Percentiles rank a stretch among this genome's conserved stretches.
These are phyloP conservation scores for Eupithecia vulgata DNA, from an alignment of 2,888 invertebrate species.

Conservation along the genomic window DNA sequence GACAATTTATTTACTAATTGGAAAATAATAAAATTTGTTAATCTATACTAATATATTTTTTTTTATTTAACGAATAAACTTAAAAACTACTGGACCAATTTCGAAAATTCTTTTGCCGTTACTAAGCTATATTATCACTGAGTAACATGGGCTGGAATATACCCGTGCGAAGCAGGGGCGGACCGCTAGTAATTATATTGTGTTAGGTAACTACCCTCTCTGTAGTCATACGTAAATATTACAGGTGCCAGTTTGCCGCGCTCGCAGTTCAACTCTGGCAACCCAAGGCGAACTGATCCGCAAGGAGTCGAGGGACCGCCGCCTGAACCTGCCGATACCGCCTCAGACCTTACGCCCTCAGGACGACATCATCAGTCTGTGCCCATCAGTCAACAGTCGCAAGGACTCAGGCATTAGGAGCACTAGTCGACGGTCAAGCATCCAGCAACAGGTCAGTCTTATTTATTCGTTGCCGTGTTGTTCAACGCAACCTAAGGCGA, in stretches of 20 bases:
- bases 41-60: too few species aligned
- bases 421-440: constrained; percentile 92
- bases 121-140: too few species aligned
- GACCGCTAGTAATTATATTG: too few species aligned
- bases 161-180: too few species aligned
- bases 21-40: too few species aligned
- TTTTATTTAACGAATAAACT: too few species aligned
- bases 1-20: too few species aligned
- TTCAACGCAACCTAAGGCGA: constrained; percentile 77
- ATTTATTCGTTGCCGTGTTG: constrained; percentile 64
- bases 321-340: constrained; percentile 76
- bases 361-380: constrained; percentile 88
- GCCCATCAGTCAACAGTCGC: constrained; percentile 91
- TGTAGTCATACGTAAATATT: neutral
- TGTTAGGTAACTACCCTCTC: neutral
- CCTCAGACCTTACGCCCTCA: constrained; percentile 60
- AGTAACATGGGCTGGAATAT: too few species aligned
- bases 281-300: constrained; percentile 71
- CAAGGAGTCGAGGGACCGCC: constrained; percentile 64
- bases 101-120: too few species aligned
- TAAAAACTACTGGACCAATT: too few species aligned
- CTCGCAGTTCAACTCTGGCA: constrained; percentile 78
- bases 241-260: constrained; percentile 76
- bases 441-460: constrained; percentile 89
- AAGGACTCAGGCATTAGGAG: constrained; percentile 95